phyloP scores from a whole-genome alignment of 2,797 vertebrate genomes.

The Epinephelus awoara region DNA sequence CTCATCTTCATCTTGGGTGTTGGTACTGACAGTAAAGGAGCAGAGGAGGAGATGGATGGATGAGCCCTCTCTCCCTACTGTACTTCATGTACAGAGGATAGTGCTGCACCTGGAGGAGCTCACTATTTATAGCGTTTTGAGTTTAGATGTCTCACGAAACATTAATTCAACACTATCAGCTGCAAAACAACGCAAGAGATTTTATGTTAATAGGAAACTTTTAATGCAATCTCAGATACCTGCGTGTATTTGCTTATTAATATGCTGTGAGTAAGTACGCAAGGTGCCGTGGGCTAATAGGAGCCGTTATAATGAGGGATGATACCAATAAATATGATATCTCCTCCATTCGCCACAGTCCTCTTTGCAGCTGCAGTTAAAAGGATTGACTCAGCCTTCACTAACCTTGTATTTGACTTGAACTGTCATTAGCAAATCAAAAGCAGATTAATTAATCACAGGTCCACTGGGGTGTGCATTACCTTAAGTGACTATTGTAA shows the following conservation, averaged over 20 bases:
- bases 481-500: conserved; percentile 85
- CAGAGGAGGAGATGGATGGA: conserved; percentile 64
- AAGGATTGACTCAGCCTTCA: conserved; percentile 82
- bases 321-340: conserved; percentile 78
- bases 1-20: conserved; percentile 76
- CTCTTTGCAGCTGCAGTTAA: conserved; percentile 66
- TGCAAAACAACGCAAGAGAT: conserved; percentile 52
- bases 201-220: conserved; percentile 52
- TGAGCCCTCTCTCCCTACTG: conserved; percentile 78
- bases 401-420: conserved; percentile 83
- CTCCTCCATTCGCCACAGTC: conserved; percentile 61
- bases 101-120: conserved; percentile 63
- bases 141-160: conserved; percentile 27
- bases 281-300: conserved; percentile 61
- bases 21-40: conserved; percentile 63
- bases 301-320: conserved; percentile 77
- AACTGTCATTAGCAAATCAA: conserved; percentile 84
- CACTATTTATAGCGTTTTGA: conserved; percentile 36
- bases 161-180: conserved; percentile 41
- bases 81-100: conserved; percentile 81
- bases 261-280: conserved; percentile 51
- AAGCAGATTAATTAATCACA: conserved; percentile 84
- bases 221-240: conserved; percentile 36
- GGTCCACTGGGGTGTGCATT: conserved; percentile 74
- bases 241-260: conserved; percentile 48